Percentiles rank a stretch among this genome's conserved stretches.
Evolutionary conservation across 2,888 invertebrate species (phyloP).

Genomic region (Drosophila neoperkinsi): DNA sequence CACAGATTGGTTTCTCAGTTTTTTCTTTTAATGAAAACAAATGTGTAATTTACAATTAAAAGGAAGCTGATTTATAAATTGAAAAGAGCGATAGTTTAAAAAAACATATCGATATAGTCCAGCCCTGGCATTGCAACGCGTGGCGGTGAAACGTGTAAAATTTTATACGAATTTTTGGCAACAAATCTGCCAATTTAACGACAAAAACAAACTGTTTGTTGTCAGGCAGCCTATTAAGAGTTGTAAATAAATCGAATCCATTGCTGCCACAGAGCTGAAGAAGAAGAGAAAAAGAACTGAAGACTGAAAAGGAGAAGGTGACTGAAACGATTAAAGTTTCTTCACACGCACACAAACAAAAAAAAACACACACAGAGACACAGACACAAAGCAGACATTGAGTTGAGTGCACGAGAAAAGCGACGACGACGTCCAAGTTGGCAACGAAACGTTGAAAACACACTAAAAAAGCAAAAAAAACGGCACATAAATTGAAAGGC

Average conservation of each 20-base stretch:
- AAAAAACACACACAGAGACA: slow-evolving; percentile 19
- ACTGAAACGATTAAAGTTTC: slow-evolving; percentile 33
- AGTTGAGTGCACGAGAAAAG: slow-evolving; percentile 41
- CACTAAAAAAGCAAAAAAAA: slow-evolving; percentile 25
- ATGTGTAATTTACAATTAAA: background rate
- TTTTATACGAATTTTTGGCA: slow-evolving; percentile 51
- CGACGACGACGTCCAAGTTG: slow-evolving; percentile 42
- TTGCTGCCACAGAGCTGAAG: slow-evolving; percentile 16
- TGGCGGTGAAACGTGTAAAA: slow-evolving; percentile 75
- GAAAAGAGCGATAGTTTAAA: slow-evolving; percentile 9
- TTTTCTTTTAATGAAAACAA: background rate
- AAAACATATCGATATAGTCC: slow-evolving; percentile 43
- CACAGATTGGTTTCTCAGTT: background rate
- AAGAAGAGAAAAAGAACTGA: slow-evolving; percentile 6
- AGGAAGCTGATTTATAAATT: background rate
- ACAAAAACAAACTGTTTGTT: slow-evolving; percentile 39
- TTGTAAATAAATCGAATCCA: slow-evolving; percentile 15
- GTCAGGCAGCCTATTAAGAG: slow-evolving; percentile 8
- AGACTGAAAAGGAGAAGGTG: slow-evolving; percentile 35
- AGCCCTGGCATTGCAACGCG: slow-evolving; percentile 66
- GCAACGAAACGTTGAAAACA: slow-evolving; percentile 36
- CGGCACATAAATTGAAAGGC: slow-evolving; percentile 34
- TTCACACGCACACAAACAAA: slow-evolving; percentile 35
- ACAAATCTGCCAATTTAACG: slow-evolving; percentile 45
- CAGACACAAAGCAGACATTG: slow-evolving; percentile 41